A percentile compares a stretch with the other conserved stretches of the same genome.
phyloP scores from a whole-genome alignment of 2,113 vertebrate genomes.

The Lanius collurio region DNA sequence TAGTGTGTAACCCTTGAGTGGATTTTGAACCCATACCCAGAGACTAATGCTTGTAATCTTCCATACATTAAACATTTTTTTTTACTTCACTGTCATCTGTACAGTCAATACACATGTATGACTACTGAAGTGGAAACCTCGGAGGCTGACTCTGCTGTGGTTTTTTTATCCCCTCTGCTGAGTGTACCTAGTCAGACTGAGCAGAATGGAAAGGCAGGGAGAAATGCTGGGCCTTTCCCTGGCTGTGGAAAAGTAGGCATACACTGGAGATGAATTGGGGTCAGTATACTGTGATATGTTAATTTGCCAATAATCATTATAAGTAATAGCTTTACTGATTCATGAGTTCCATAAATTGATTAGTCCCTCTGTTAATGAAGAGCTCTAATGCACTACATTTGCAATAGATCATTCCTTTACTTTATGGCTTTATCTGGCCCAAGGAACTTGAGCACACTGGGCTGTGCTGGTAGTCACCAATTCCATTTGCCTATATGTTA shows the following conservation, averaged over 20 bases:
- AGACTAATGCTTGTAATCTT: background rate
- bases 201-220: background rate
- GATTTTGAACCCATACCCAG: background rate
- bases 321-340: conserved; percentile 64
- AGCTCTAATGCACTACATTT: conserved; percentile 29
- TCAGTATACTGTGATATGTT: conserved; percentile 49
- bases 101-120: background rate
- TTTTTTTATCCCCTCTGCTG: background rate
- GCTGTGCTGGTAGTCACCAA: background rate
- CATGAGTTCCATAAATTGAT: conserved; percentile 72
- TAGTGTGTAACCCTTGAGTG: background rate
- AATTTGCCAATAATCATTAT: conserved; percentile 68
- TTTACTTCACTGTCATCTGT: background rate
- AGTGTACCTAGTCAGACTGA: background rate
- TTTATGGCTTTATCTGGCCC: background rate
- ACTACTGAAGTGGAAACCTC: background rate
- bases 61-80: background rate
- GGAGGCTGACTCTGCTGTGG: background rate
- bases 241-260: background rate
- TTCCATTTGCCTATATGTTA: background rate
- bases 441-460: background rate
- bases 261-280: conserved; percentile 27
- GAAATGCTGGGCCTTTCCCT: background rate
- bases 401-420: conserved; percentile 33
- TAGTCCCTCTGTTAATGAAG: conserved; percentile 67